phyloP scores from a whole-genome alignment of 2,113 vertebrate species.

The Ctenomys sociabilis region DNA sequence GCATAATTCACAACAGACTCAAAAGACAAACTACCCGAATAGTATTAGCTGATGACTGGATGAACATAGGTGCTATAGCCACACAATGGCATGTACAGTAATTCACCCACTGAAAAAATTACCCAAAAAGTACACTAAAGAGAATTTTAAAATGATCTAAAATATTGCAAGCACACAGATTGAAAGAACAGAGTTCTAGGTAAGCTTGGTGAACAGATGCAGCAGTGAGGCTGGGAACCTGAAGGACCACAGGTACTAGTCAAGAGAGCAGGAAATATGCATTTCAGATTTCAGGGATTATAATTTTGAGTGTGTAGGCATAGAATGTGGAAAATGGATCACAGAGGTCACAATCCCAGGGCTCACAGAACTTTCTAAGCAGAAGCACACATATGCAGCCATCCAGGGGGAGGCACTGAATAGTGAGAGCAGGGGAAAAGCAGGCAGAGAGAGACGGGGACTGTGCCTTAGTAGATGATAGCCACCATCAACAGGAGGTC shows the following conservation, averaged over 20 bases:
- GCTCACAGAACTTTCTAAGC: background rate
- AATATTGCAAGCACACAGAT: background rate
- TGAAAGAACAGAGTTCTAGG: background rate
- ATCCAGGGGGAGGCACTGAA: background rate
- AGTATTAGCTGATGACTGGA: background rate
- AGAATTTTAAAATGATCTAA: background rate
- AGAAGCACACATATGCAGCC: background rate
- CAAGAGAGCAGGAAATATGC: slow-evolving; percentile 22
- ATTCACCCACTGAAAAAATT: background rate
- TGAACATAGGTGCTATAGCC: background rate
- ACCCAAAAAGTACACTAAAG: background rate
- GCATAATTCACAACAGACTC: background rate
- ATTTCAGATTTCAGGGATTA: slow-evolving; percentile 44
- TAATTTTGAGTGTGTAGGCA: background rate
- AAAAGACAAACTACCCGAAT: background rate
- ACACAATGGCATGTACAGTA: background rate
- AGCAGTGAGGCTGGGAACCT: background rate
- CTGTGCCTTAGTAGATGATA: background rate
- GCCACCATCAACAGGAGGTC: background rate
- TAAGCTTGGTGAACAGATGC: slow-evolving; percentile 18
- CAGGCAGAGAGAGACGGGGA: background rate
- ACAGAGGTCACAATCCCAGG: background rate
- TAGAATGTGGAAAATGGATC: background rate
- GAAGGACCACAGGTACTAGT: background rate
- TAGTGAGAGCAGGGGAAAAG: background rate